Evolutionary conservation across 2,888 invertebrate genomes (phyloP).

Genomic region (Hymenopus coronatus): DNA sequence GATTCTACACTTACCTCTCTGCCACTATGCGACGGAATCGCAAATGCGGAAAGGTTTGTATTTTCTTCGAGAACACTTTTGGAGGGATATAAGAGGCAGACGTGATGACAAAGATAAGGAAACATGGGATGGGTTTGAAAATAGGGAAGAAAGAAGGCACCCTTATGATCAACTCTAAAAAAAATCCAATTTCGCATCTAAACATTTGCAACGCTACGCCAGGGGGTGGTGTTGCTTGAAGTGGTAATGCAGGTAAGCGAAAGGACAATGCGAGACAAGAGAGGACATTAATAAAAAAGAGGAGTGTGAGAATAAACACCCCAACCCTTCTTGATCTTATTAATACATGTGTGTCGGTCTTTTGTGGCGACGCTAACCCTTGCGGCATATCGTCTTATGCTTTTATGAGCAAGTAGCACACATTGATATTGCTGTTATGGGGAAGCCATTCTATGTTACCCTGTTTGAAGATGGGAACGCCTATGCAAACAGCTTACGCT

Average conservation of each 20-base stretch:
- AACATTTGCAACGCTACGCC: constrained; percentile 13
- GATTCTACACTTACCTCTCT: background rate
- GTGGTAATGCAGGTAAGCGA: background rate
- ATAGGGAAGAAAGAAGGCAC: background rate
- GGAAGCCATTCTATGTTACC: background rate
- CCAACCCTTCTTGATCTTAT: background rate
- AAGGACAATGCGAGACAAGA: background rate
- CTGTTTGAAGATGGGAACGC: background rate
- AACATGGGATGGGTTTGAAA: background rate
- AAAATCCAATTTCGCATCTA: constrained; percentile 24
- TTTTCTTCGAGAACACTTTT: background rate
- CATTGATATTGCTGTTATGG: background rate
- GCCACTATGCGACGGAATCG: background rate
- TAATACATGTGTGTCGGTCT: background rate
- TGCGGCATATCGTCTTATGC: background rate
- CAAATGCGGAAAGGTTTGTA: background rate
- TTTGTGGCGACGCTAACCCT: background rate
- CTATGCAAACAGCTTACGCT: background rate
- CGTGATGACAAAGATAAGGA: background rate
- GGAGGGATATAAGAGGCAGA: background rate
- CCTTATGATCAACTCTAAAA: background rate
- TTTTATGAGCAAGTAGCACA: background rate
- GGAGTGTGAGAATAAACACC: background rate
- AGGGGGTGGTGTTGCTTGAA: background rate
- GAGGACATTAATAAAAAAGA: background rate